These are phyloP conservation scores for Tokudaia muenninki DNA, from an alignment of 2,797 vertebrate species.

Conservation along the genomic window DNA sequence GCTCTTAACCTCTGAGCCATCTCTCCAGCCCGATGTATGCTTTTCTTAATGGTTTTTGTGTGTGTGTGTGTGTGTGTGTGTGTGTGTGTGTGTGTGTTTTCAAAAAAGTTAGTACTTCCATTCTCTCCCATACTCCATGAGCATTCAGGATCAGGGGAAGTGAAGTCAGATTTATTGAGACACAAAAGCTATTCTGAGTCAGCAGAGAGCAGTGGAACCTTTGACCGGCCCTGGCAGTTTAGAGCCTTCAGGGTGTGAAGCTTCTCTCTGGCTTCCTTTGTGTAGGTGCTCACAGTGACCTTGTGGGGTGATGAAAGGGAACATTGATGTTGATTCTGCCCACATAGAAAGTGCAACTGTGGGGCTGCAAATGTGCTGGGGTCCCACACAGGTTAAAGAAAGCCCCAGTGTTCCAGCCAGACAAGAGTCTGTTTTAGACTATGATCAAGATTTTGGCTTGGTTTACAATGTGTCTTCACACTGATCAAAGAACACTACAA, in stretches of 20 bases:
- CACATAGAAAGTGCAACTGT: constrained; percentile 31
- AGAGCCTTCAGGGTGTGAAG: background rate
- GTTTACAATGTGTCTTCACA: constrained; percentile 30
- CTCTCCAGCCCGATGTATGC: background rate
- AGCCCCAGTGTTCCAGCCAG: constrained; percentile 32
- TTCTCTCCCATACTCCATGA: background rate
- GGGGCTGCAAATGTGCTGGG: background rate
- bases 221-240: background rate
- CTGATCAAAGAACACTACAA: background rate
- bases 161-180: constrained; percentile 57
- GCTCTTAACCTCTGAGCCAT: too few species aligned
- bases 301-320: background rate
- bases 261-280: background rate
- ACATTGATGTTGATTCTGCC: constrained; percentile 51
- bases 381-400: constrained; percentile 26
- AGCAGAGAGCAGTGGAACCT: background rate
- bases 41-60: background rate
- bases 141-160: constrained; percentile 47
- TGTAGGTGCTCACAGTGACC: background rate
- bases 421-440: constrained; percentile 6
- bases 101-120: constrained; percentile 40
- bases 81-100: background rate
- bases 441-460: constrained; percentile 25
- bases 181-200: constrained; percentile 49
- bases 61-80: background rate